phyloP scores from a whole-genome alignment of 2,888 invertebrate genomes.

The Apomyelois bistriatella region DNA sequence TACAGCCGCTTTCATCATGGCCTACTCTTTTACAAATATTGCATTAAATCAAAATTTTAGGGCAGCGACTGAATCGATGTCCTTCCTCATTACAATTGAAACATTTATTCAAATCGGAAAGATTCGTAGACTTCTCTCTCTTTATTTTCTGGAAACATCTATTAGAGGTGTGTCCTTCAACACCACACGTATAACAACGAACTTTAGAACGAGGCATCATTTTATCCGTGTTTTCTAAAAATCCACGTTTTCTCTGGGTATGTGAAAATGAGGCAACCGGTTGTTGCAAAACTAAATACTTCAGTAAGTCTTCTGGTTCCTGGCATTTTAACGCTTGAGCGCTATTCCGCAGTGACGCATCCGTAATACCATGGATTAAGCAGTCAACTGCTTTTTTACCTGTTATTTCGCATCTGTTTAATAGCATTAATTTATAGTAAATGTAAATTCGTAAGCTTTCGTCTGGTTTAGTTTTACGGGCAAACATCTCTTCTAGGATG shows the following conservation, averaged over 20 bases:
- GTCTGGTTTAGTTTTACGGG: too few species aligned
- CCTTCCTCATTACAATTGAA: conserved; percentile 16
- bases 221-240: too few species aligned
- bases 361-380: conserved; percentile 22
- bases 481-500: too few species aligned
- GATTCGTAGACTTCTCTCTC: neutral
- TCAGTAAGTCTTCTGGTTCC: conserved; percentile 23
- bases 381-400: conserved; percentile 28
- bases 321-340: conserved; percentile 21
- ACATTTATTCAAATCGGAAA: neutral
- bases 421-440: too few species aligned
- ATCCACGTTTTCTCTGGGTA: too few species aligned
- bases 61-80: conserved; percentile 14
- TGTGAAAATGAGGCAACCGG: too few species aligned
- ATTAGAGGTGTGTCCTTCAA: conserved; percentile 1
- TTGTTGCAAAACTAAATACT: conserved; percentile 17
- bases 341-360: conserved; percentile 19
- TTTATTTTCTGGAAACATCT: neutral
- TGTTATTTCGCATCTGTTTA: conserved; percentile 12
- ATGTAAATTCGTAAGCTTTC: too few species aligned
- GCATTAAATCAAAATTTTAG: conserved; percentile 16
- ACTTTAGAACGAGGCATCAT: too few species aligned
- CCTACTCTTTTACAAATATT: neutral
- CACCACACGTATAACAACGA: too few species aligned
- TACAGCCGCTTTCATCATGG: neutral